Evolutionary conservation across 2,888 invertebrate genomes (phyloP).

Genomic region (Caenorhabditis uteleia): DNA sequence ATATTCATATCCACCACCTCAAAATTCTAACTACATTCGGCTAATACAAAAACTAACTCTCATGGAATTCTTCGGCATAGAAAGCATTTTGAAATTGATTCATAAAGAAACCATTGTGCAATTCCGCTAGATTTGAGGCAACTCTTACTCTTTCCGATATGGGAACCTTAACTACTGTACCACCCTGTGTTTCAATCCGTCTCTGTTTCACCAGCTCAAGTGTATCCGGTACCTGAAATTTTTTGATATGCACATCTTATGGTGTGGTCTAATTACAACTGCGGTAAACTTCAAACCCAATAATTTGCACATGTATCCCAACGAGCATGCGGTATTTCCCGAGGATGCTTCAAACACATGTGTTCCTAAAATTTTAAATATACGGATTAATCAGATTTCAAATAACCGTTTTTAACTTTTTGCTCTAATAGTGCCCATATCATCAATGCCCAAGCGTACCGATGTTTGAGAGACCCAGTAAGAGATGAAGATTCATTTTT

Average conservation of each 20-base stretch:
- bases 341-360: slow-evolving; percentile 61
- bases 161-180: slow-evolving; percentile 26
- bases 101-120: slow-evolving; percentile 52
- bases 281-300: slow-evolving; percentile 55
- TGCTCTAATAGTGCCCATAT: slow-evolving; percentile 52
- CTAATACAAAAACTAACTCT: slow-evolving; percentile 32
- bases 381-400: neutral
- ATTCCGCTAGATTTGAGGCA: slow-evolving; percentile 27
- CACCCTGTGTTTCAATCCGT: slow-evolving; percentile 39
- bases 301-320: slow-evolving; percentile 57
- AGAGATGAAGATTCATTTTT: slow-evolving; percentile 45
- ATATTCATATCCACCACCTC: slow-evolving; percentile 20
- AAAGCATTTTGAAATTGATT: slow-evolving; percentile 63
- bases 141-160: slow-evolving; percentile 22
- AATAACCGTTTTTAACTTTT: slow-evolving; percentile 30
- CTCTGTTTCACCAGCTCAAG: slow-evolving; percentile 31
- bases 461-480: slow-evolving; percentile 47
- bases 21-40: neutral
- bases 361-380: slow-evolving; percentile 20
- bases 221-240: slow-evolving; percentile 40
- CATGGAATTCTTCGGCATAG: slow-evolving; percentile 61
- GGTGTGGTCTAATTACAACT: no score
- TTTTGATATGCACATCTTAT: no score
- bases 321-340: slow-evolving; percentile 61
- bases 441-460: slow-evolving; percentile 49